Conservation (phyloP, 2,888 invertebrate species). For the Macropis europaea region DNA sequence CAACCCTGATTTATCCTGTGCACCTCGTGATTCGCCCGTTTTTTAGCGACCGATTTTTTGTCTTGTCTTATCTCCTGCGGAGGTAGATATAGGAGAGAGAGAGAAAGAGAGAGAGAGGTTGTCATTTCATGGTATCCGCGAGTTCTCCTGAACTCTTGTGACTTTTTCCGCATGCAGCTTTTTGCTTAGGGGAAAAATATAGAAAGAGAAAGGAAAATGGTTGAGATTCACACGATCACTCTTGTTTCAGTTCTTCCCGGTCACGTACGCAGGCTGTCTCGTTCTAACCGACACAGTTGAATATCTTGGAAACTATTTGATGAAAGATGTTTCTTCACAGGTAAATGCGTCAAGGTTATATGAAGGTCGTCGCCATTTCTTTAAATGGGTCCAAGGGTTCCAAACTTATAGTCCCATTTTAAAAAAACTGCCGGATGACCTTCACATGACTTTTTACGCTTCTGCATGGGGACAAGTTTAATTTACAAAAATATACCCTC, state of each 20-base stretch:
- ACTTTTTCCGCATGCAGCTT: conserved; percentile 53
- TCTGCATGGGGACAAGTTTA: too few species aligned
- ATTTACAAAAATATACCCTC: too few species aligned
- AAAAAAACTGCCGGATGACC: too few species aligned
- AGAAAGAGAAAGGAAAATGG: not conserved
- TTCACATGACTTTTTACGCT: too few species aligned
- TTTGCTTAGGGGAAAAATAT: conserved; percentile 13
- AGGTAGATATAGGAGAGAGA: conserved; percentile 42
- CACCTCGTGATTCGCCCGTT: conserved; percentile 54
- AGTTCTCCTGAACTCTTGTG: conserved; percentile 28
- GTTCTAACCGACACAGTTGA: too few species aligned
- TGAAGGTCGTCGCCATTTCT: too few species aligned
- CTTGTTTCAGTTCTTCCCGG: conserved; percentile 7
- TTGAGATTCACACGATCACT: not conserved
- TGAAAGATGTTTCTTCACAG: too few species aligned
- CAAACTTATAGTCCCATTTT: too few species aligned
- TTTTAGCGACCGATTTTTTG: conserved; percentile 49
- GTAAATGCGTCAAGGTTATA: too few species aligned
- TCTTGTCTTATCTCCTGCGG: conserved; percentile 48
- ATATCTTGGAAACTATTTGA: too few species aligned
- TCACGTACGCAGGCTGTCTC: too few species aligned
- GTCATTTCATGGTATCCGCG: conserved; percentile 48
- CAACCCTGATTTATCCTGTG: conserved; percentile 47
- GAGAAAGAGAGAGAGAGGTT: conserved; percentile 51
- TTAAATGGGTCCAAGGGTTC: too few species aligned